Percentiles rank a stretch among this genome's conserved stretches.
These are phyloP conservation scores for Dryoscopus gambensis DNA, from an alignment of 2,113 vertebrate genomes.

Conservation along the genomic window DNA sequence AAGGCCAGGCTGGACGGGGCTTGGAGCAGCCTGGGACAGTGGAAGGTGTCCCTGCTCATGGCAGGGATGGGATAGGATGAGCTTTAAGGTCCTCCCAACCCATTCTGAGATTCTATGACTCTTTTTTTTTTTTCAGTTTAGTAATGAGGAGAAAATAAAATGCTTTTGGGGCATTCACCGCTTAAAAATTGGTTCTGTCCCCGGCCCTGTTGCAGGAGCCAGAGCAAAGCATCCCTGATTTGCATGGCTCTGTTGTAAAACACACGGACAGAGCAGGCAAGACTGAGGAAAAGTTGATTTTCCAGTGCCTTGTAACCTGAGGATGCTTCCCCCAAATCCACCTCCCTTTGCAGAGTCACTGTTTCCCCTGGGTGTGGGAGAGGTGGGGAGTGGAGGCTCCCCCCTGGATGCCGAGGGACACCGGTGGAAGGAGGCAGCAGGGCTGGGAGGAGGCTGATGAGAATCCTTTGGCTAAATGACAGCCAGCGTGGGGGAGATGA, in stretches of 20 bases:
- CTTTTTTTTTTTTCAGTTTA: not conserved
- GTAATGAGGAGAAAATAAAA: not conserved
- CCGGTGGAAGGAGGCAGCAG: not conserved
- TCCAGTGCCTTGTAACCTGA: not conserved
- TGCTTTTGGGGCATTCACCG: not conserved
- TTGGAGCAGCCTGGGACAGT: not conserved
- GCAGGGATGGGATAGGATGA: not conserved
- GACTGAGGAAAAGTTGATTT: not conserved
- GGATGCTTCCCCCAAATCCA: not conserved
- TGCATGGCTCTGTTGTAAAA: not conserved
- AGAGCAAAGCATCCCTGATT: not conserved
- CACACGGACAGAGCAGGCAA: not conserved
- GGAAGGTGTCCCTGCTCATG: not conserved
- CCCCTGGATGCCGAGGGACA: not conserved
- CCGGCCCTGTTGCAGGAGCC: not conserved
- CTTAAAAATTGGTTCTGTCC: not conserved
- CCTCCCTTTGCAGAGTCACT: not conserved
- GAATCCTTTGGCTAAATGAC: not conserved
- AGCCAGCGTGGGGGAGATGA: not conserved
- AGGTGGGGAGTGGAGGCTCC: not conserved
- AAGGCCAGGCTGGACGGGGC: not conserved
- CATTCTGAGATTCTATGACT: not conserved
- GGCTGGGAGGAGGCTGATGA: not conserved
- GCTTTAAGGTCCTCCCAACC: not conserved
- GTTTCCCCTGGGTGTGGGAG: not conserved